Percentiles rank a stretch among this genome's conserved stretches.
Conservation (phyloP, 2,797 vertebrate species). For the Mycteria americana region DNA sequence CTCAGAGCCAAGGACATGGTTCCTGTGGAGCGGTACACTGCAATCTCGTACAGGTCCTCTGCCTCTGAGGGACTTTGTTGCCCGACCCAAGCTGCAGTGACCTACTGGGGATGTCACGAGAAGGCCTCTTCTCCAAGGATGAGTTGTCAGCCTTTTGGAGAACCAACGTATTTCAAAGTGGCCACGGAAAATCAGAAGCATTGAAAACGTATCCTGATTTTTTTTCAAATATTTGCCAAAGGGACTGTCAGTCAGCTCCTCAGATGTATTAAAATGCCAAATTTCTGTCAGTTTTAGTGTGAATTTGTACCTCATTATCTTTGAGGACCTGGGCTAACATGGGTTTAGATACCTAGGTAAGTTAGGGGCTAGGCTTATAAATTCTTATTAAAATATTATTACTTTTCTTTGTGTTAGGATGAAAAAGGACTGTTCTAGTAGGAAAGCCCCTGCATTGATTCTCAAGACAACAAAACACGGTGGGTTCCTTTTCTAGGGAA, state of each 20-base stretch:
- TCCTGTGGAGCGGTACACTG: neutral
- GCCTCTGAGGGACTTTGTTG: neutral
- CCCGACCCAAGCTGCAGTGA: neutral
- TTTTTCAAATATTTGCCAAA: neutral
- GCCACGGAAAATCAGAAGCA: neutral
- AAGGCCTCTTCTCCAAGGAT: neutral
- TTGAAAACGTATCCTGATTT: neutral
- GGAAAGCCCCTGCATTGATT: neutral
- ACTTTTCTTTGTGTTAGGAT: neutral
- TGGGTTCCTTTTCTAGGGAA: neutral
- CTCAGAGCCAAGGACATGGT: neutral
- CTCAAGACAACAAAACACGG: neutral
- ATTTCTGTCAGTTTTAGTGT: neutral
- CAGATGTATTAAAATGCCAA: neutral
- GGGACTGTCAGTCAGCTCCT: neutral
- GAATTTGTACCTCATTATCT: neutral
- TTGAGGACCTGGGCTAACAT: neutral
- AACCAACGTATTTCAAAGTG: neutral
- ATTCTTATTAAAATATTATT: neutral
- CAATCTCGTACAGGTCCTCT: neutral
- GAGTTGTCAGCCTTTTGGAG: neutral
- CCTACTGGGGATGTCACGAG: neutral
- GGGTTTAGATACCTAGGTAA: neutral
- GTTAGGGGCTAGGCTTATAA: neutral
- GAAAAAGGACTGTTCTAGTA: neutral